A percentile compares a stretch with the other conserved stretches of the same genome.
These are phyloP conservation scores for Neocloeon triangulifer DNA, from an alignment of 1,140 invertebrate species.

Conservation along the genomic window DNA sequence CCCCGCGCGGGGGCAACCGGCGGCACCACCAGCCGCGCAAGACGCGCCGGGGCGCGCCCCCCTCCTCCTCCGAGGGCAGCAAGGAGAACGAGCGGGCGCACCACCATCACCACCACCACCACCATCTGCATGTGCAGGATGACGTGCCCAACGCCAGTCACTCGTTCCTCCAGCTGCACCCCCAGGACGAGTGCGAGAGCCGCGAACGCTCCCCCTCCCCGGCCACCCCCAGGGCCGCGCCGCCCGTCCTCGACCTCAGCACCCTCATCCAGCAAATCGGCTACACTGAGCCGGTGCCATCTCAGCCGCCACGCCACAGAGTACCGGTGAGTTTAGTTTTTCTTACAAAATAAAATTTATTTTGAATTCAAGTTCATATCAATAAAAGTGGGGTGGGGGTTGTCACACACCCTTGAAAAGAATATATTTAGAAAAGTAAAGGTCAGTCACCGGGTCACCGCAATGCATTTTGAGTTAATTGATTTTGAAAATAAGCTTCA, in stretches of 20 bases:
- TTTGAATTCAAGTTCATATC: too few relatives aligned
- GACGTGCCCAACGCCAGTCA: constrained; percentile 14
- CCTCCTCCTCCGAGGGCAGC: constrained; percentile 18
- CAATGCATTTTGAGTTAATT: too few relatives aligned
- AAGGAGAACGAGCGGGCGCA: constrained; percentile 19
- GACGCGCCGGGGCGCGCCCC: constrained; percentile 8
- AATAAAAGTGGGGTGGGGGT: too few relatives aligned
- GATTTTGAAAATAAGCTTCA: too few relatives aligned
- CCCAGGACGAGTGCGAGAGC: too few relatives aligned
- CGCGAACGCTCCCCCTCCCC: constrained; percentile 16
- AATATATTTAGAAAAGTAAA: too few relatives aligned
- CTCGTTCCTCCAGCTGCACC: constrained; percentile 9
- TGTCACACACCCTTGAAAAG: too few relatives aligned
- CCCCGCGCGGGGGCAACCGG: constrained; percentile 17
- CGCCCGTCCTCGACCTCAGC: constrained; percentile 26
- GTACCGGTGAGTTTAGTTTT: too few relatives aligned
- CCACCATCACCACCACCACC: constrained; percentile 20
- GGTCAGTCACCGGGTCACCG: too few relatives aligned
- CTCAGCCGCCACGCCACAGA: constrained; percentile 7
- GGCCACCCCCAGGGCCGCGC: constrained; percentile 14
- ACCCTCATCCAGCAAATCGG: constrained; percentile 30
- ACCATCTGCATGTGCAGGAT: constrained; percentile 16
- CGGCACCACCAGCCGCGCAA: constrained; percentile 9
- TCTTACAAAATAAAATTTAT: too few relatives aligned
- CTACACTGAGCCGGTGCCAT: constrained; percentile 19